These are phyloP conservation scores for Campylomormyrus tamandua DNA, from an alignment of 2,113 vertebrate genomes.

Conservation along the genomic window DNA sequence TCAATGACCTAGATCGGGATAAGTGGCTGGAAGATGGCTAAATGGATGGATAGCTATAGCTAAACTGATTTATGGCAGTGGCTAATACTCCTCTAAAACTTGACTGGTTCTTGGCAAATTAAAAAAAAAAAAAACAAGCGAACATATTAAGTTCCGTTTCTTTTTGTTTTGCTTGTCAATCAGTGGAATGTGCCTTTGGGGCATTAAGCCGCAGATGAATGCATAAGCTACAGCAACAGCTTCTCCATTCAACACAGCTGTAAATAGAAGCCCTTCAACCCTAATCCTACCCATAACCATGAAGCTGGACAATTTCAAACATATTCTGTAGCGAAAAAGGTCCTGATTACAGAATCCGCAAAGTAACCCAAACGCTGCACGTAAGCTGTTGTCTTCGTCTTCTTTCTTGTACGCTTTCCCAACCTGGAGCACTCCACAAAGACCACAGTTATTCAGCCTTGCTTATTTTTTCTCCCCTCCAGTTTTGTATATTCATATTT, in stretches of 20 bases:
- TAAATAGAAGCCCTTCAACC: not conserved
- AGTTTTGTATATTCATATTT: not conserved
- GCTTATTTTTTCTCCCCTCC: not conserved
- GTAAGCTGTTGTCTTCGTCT: not conserved
- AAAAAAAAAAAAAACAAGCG: not conserved
- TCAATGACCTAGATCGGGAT: not conserved
- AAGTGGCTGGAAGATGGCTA: not conserved
- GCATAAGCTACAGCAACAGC: not conserved
- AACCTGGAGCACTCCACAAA: not conserved
- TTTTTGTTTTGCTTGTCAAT: not conserved
- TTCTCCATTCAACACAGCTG: not conserved
- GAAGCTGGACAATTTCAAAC: not conserved
- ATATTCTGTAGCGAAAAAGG: not conserved
- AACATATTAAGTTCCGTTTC: not conserved
- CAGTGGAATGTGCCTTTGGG: not conserved
- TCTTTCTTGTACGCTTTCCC: not conserved
- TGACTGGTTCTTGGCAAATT: not conserved
- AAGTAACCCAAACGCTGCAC: not conserved
- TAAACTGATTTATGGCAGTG: not conserved
- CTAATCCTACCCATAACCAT: not conserved
- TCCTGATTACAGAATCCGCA: not conserved
- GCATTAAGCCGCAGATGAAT: not conserved
- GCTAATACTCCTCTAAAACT: not conserved
- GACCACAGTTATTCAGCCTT: constrained; percentile 13
- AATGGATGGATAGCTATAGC: not conserved